A percentile compares a stretch with the other conserved stretches of the same genome.
phyloP scores from a whole-genome alignment of 1,140 invertebrate species.

The Stenopsyche tienmushanensis region DNA sequence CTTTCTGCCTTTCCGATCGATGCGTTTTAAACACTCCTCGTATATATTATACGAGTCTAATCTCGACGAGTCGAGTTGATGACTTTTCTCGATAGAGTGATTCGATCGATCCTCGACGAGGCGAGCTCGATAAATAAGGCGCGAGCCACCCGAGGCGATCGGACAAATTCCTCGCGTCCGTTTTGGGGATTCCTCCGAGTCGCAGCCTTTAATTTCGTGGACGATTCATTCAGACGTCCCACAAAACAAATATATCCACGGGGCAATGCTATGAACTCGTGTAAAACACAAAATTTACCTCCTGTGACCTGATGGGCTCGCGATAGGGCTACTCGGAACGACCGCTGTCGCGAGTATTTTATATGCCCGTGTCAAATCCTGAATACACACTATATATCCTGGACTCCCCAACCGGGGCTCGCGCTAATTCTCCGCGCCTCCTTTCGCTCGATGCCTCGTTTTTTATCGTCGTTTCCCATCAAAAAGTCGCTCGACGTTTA shows the following conservation, averaged over 20 bases:
- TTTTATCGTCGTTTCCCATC: too few relatives aligned
- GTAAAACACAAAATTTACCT: conserved; percentile 36
- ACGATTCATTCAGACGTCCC: conserved; percentile 10
- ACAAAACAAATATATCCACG: not conserved
- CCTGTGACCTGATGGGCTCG: conserved; percentile 20
- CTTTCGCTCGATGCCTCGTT: too few relatives aligned
- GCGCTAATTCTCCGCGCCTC: not conserved
- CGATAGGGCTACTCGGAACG: conserved; percentile 31
- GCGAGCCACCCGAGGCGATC: conserved; percentile 7
- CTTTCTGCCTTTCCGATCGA: too few relatives aligned
- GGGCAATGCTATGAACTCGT: conserved; percentile 13
- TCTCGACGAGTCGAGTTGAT: too few relatives aligned
- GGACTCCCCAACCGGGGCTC: not conserved
- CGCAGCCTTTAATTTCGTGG: not conserved
- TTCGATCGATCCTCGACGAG: too few relatives aligned
- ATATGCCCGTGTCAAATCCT: conserved; percentile 30
- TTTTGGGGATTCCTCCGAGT: conserved; percentile 6
- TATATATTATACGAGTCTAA: too few relatives aligned
- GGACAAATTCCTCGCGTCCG: not conserved
- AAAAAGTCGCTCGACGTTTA: too few relatives aligned
- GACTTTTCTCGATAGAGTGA: too few relatives aligned
- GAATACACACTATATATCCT: conserved; percentile 13
- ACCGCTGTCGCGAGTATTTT: conserved; percentile 28
- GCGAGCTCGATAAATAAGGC: too few relatives aligned
- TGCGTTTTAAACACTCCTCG: too few relatives aligned